Percentiles rank a stretch among this genome's conserved stretches.
Conservation (phyloP, 2,797 vertebrate species). For the Momotus momota region DNA sequence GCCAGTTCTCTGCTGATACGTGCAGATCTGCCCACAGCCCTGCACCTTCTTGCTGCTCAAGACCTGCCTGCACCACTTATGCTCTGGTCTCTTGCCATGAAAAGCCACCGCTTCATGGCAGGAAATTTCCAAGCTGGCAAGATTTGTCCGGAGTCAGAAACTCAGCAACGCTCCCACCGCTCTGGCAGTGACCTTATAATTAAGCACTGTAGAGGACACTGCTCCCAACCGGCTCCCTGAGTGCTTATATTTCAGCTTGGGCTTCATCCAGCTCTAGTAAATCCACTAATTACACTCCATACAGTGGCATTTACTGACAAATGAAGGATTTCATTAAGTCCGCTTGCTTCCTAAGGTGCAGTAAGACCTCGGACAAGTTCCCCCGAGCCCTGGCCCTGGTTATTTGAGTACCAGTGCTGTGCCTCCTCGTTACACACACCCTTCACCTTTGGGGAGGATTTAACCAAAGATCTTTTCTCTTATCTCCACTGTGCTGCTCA, state of each 20-base stretch:
- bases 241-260: constrained; percentile 64
- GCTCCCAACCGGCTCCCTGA: constrained; percentile 22
- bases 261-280: constrained; percentile 64
- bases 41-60: background rate
- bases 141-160: background rate
- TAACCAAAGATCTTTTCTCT: background rate
- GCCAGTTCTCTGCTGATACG: background rate
- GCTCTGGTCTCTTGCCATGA: background rate
- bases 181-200: constrained; percentile 58
- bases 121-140: background rate
- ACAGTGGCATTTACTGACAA: constrained; percentile 64
- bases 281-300: constrained; percentile 73
- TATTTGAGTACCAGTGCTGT: background rate
- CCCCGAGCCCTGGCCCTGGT: background rate
- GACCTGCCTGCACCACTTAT: background rate
- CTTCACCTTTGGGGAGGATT: constrained; percentile 6
- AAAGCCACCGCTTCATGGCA: background rate
- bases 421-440: background rate
- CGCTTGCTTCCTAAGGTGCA: background rate
- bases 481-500: background rate
- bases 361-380: background rate
- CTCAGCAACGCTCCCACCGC: background rate
- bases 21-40: background rate
- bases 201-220: constrained; percentile 21
- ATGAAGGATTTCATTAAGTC: constrained; percentile 67